phyloP scores from a whole-genome alignment of 2,113 vertebrate genomes.

The Mirza zaza region DNA sequence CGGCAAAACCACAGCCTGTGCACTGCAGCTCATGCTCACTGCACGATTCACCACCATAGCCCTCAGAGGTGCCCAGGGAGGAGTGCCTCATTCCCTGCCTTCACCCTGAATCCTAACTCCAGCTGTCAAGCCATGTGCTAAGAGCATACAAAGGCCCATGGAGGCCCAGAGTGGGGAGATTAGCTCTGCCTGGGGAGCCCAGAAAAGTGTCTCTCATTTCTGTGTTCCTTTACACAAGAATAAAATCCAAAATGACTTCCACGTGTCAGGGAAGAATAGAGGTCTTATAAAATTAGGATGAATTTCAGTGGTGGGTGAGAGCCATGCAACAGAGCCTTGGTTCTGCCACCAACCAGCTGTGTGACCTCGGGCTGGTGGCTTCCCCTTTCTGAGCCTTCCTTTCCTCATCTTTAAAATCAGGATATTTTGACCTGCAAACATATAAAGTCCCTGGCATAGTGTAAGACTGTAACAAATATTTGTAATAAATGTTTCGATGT shows the following conservation, averaged over 20 bases:
- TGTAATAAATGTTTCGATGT: neutral
- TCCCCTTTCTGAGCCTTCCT: neutral
- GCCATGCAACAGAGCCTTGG: rapidly evolving
- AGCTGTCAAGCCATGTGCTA: neutral
- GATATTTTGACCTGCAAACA: neutral
- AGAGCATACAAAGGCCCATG: rapidly evolving
- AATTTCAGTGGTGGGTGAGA: neutral
- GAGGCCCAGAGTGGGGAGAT: neutral
- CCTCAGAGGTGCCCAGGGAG: rapidly evolving
- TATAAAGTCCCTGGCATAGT: neutral
- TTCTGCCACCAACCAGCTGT: neutral
- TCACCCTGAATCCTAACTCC: neutral
- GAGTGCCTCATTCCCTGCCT: too few species aligned
- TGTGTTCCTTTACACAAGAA: neutral
- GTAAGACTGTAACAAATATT: neutral
- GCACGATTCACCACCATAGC: neutral
- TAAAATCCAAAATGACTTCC: neutral
- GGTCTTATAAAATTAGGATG: neutral
- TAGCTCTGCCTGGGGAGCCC: neutral
- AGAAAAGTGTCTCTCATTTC: neutral
- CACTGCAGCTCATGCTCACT: rapidly evolving
- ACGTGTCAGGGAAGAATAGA: neutral
- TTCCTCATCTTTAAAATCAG: neutral
- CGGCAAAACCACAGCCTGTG: neutral
- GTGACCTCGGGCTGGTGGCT: neutral